Base-by-base conservation (phyloP, 1,140 invertebrate species). In the Orussus abietinus region DNA sequence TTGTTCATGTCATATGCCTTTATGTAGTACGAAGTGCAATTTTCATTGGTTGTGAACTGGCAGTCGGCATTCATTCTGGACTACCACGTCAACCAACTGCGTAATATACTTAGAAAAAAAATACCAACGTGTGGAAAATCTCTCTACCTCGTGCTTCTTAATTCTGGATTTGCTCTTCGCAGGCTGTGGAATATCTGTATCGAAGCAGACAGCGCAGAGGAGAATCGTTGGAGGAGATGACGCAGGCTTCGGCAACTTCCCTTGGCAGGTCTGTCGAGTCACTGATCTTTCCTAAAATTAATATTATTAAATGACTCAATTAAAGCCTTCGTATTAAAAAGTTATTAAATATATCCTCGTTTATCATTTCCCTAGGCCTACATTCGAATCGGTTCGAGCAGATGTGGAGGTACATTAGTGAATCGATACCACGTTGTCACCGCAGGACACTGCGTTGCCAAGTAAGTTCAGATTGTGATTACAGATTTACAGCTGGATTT, bases 381-480 rank as follows among this genome's bases (percentile, higher is more conserved):
- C 71, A 94, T 96, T 50, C 77, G 91, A 58, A 94, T 95, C 39
- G 84, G 91, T 60, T 85, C 88, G 42, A 83, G 76, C 72, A 88
- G 92, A 69, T 98, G 95, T 68, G 95, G 95, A 5, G 94, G 92
- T 19, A 94, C 92, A 1, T 78, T 98, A 44, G 86, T 97, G 47
- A 94, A 90, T 53, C 79, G 89, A 32, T 82, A 88, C 43, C 92
- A 96, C 74, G 91, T 98, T 1, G 90, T 97, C 17, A 96, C 92
- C 18, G 94, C 95, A 9, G 94, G 94, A 3, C 95, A 98, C 70
- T 98, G 94, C 69, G 94, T 97, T 25, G 90, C 90, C 17, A 81
- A 81, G 81, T 83, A 71, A 76, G 70, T 59, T 17, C 1, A 38
- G 12, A 15, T n/a, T n/a, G n/a, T n/a, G n/a, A n/a, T n/a, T n/a